Base-by-base conservation (phyloP, 2,888 invertebrate genomes). In the Eustalomyia histrio region DNA sequence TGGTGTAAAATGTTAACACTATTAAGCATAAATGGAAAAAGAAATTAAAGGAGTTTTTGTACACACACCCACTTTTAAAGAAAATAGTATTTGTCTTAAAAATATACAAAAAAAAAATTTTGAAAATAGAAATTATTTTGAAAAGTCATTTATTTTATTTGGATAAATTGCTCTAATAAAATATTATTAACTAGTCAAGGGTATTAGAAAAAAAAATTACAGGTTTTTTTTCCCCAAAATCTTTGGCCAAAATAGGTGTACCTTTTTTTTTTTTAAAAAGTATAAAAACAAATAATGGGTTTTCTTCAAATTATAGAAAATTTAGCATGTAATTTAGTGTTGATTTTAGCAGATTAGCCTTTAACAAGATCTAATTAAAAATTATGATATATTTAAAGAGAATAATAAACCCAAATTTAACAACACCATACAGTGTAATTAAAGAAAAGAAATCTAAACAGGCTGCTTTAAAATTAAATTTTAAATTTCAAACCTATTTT, bases 1-100 rank as follows among this genome's bases (percentile, higher is more conserved):
- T 84, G 85, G 85, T 85, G 85, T 85, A 85, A 85, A 85, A 84
- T 85, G 84, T 85, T 85, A 85, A 85, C 85, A 85, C 85, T 82
- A 83, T 79, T 83, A 84, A 67, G 43, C 24, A 60, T 47, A 55
- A 63, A 33, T 39, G 35, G 16, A 61, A n/a, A 5, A 14, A 47
- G 68, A 53, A 39, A 72, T 63, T 17, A 73, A 52, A 50, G 75
- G 64, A 60, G 64, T 29, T 29, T 9, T 17, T n/a, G 17, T 55
- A 57, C 39, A 53, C 18, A 64, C 71, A 21, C 33, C 39, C 47
- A 10, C 16, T 50, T 35, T n/a, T 17, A 33, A 14, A 2, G n/a
- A 43, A 79, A 65, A n/a, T 47, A 29, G 12, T 10, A 61, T 1
- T 35, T 35, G 8, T 35, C 35, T 35, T 1, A 67, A 58, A 14